phyloP scores from a whole-genome alignment of 2,113 vertebrate species.

The Protomyctophum bolini region DNA sequence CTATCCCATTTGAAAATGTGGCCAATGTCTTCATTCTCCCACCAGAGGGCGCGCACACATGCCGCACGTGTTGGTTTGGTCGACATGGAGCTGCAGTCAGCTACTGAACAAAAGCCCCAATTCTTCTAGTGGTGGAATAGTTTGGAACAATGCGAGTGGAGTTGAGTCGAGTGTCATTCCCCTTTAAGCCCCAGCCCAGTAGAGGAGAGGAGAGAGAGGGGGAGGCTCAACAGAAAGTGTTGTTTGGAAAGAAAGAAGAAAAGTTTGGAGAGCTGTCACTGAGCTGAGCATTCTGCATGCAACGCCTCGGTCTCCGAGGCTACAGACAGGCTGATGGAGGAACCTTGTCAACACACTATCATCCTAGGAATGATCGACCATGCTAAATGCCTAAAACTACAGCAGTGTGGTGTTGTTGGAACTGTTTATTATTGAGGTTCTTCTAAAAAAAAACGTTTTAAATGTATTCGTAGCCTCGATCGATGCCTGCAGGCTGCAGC shows the following conservation, averaged over 20 bases:
- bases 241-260: conserved; percentile 43
- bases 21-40: not conserved
- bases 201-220: conserved; percentile 47
- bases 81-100: not conserved
- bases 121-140: no score
- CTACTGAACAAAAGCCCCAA: no score
- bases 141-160: conserved; percentile 31
- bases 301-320: conserved; percentile 24
- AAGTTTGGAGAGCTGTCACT: conserved; percentile 65
- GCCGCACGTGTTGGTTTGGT: not conserved
- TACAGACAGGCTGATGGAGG: conserved; percentile 54
- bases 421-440: conserved; percentile 22
- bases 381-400: conserved; percentile 6
- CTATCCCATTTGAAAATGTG: not conserved
- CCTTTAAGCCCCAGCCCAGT: conserved; percentile 62
- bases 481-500: no score
- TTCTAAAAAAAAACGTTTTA: no score
- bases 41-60: conserved; percentile 62
- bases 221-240: conserved; percentile 71
- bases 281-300: conserved; percentile 3
- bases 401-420: conserved; percentile 17
- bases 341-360: conserved; percentile 7
- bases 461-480: no score
- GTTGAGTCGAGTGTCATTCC: conserved; percentile 35
- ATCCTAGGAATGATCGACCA: conserved; percentile 28